These are phyloP conservation scores for Bucco capensis DNA, from an alignment of 2,113 vertebrate species.

Conservation along the genomic window DNA sequence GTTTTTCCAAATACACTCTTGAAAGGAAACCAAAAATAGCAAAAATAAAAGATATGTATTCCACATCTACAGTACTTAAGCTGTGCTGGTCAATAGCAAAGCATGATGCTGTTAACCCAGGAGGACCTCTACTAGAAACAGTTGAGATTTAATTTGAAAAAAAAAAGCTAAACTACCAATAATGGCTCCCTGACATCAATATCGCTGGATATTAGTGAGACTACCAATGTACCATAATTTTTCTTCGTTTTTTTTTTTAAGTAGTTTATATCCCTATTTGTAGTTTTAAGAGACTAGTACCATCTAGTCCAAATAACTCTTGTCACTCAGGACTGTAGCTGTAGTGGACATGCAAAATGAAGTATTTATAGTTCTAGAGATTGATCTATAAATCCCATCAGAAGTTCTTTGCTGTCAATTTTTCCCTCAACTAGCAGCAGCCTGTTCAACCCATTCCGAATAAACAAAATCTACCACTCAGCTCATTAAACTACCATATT, in stretches of 20 bases:
- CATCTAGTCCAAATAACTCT: not conserved
- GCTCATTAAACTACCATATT: not conserved
- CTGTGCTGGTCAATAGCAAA: not conserved
- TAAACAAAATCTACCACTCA: not conserved
- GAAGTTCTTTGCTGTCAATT: not conserved
- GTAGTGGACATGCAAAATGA: not conserved
- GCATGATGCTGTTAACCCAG: not conserved
- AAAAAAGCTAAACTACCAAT: not conserved
- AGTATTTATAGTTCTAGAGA: not conserved
- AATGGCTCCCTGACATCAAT: not conserved
- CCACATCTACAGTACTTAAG: not conserved
- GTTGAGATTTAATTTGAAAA: not conserved
- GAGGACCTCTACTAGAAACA: not conserved
- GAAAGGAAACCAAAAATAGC: constrained; percentile 44
- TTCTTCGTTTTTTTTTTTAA: not conserved
- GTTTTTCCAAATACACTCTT: constrained; percentile 62
- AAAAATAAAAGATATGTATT: not conserved
- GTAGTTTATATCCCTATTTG: not conserved
- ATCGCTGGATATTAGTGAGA: not conserved
- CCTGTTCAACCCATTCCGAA: not conserved
- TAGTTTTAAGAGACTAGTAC: not conserved
- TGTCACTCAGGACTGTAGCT: not conserved
- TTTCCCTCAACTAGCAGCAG: not conserved
- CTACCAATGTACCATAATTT: not conserved
- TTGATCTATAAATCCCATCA: not conserved